Base-by-base conservation (phyloP, 2,888 invertebrate species). In the Diarsia dahlii region DNA sequence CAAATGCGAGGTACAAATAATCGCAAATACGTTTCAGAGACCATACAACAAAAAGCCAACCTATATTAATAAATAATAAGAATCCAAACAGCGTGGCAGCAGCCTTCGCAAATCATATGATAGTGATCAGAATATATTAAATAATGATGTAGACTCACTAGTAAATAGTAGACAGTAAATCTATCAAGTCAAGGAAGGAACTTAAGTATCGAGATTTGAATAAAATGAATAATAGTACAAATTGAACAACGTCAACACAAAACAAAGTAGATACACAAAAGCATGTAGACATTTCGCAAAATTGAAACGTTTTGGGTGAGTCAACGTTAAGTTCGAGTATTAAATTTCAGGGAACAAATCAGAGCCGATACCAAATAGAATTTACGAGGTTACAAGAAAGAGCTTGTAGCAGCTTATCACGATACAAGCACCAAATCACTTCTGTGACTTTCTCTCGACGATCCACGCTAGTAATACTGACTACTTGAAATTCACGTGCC, bases 1-100 rank as follows among this genome's bases (percentile, higher is more conserved):
- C 94, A 93, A 94, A 95, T 93, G 93, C 90, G 86, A 87, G 91
- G 92, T 92, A 93, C 92, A 91, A 92, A 93, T 93, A 92, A 92
- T 92, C 92, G 91, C 92, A 90, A 92, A 92, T 88, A 90, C 87
- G 82, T 87, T 87, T 88, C 82, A 76, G 75, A 76, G 46, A 78
- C 9, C 68, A 67, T 76, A 80, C 85, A 81, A 88, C 78, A 85
- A 82, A 89, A 84, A 89, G 85, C 82, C 78, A 86, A 90, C 90
- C 88, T 86, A 87, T 83, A 81, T 82, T 54, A 64, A 68, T 78
- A 76, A 84, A 77, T 76, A 85, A 89, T 91, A 92, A 90, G 89
- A 90, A 87, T 83, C 72, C 73, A 86, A 90, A 88, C 88, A 70
- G 81, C 80, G 71, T 86, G 82, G 60, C 87, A 81, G 71, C 69